Evolutionary conservation across 2,888 invertebrate genomes (phyloP).

Genomic region (Dilophus febrilis): DNA sequence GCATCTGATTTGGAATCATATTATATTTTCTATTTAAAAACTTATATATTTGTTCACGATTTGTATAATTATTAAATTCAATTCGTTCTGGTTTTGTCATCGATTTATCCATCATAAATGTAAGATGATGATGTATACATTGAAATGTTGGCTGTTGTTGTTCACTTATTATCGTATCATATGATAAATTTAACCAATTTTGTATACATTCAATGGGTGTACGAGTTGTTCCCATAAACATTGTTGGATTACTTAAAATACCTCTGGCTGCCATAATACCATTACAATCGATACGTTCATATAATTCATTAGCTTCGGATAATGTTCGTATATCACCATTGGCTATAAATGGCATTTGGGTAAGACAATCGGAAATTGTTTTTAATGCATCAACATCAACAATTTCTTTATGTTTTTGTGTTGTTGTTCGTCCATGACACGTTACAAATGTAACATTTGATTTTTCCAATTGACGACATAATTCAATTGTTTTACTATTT

Average conservation of each 20-base stretch:
- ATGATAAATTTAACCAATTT: conserved; percentile 61
- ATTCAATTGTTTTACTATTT: conserved; percentile 45
- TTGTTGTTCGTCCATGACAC: conserved; percentile 81
- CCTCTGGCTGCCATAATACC: conserved; percentile 91
- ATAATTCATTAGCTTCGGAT: conserved; percentile 50
- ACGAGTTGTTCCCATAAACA: conserved; percentile 55
- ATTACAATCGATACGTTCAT: conserved; percentile 47
- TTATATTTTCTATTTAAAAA: conserved; percentile 46
- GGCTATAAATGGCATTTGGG: conserved; percentile 72
- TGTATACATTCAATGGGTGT: conserved; percentile 65
- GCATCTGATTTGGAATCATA: too few relatives aligned
- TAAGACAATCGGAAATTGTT: conserved; percentile 47
- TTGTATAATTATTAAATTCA: conserved; percentile 60
- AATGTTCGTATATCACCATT: conserved; percentile 78
- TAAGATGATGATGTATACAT: conserved; percentile 88
- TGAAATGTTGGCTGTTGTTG: conserved; percentile 69
- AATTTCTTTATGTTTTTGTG: conserved; percentile 56
- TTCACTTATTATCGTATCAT: conserved; percentile 26
- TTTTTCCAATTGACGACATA: conserved; percentile 64
- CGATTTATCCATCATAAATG: conserved; percentile 82
- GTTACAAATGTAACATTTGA: conserved; percentile 80
- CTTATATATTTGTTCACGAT: conserved; percentile 47
- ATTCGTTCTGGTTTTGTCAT: conserved; percentile 54
- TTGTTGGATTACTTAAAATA: conserved; percentile 74
- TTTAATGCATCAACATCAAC: conserved; percentile 54